A percentile compares a stretch with the other conserved stretches of the same genome.
Evolutionary conservation across 2,888 invertebrate species (phyloP).

Genomic region (Gisinianus flammeolus): DNA sequence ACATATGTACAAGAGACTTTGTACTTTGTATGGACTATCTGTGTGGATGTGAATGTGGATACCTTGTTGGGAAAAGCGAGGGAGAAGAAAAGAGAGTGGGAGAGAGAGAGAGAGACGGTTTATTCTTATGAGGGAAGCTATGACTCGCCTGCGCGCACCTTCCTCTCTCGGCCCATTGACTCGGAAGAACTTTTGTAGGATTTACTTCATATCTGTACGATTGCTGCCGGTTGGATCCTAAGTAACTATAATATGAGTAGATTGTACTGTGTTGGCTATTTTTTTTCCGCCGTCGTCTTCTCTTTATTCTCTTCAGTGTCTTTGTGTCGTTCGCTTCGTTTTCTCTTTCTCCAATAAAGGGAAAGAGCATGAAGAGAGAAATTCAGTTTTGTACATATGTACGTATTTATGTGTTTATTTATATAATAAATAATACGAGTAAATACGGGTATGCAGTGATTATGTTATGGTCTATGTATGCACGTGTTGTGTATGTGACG

Average conservation of each 20-base stretch:
- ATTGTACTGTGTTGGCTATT: neutral
- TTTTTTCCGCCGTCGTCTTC: neutral
- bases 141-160: constrained; percentile 3
- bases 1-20: neutral
- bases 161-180: constrained; percentile 41
- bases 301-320: neutral
- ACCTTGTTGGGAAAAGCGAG: neutral
- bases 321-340: neutral
- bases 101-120: constrained; percentile 29
- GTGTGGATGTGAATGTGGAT: neutral
- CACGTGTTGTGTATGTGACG: no score
- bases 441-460: no score
- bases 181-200: constrained; percentile 41
- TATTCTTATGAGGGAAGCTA: constrained; percentile 1
- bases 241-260: neutral
- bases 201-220: constrained; percentile 27
- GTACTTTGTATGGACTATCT: neutral
- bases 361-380: no score
- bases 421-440: no score
- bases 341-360: neutral
- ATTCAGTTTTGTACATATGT: no score
- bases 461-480: no score
- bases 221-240: constrained; percentile 5
- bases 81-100: neutral
- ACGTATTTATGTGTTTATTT: no score